Conservation (phyloP, 2,797 vertebrate genomes). For the Eulemur rubriventer region DNA sequence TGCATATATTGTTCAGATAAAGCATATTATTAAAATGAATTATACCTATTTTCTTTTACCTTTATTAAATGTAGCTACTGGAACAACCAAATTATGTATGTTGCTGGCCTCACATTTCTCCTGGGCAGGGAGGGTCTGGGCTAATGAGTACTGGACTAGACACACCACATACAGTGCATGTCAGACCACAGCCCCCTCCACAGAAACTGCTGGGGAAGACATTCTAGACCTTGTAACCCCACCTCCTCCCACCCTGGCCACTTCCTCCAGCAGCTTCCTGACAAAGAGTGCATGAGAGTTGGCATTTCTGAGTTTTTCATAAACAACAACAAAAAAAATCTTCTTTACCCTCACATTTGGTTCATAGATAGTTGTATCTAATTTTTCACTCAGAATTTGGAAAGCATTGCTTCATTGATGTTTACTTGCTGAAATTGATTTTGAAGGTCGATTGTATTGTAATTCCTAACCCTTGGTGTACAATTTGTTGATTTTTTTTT, state of each 20-base stretch:
- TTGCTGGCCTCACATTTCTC: not conserved
- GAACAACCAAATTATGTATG: not conserved
- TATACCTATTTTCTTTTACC: not conserved
- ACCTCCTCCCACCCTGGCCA: not conserved
- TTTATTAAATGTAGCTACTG: not conserved
- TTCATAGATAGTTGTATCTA: not conserved
- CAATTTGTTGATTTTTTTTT: not conserved
- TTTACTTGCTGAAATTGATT: not conserved
- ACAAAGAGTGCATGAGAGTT: not conserved
- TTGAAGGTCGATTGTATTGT: not conserved
- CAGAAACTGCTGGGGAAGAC: not conserved
- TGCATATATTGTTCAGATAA: no score
- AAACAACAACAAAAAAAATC: not conserved
- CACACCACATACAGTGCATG: not conserved
- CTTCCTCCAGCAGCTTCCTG: not conserved
- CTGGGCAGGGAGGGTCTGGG: not conserved
- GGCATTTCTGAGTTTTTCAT: not conserved
- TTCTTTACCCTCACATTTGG: not conserved
- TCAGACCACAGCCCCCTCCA: not conserved
- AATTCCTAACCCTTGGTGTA: not conserved
- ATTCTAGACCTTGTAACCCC: not conserved
- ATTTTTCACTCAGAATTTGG: not conserved
- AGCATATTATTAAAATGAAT: no score
- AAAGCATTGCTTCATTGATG: not conserved
- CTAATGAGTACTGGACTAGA: not conserved